Base-by-base conservation (phyloP, 2,797 vertebrate genomes). In the Eulemur mongoz region DNA sequence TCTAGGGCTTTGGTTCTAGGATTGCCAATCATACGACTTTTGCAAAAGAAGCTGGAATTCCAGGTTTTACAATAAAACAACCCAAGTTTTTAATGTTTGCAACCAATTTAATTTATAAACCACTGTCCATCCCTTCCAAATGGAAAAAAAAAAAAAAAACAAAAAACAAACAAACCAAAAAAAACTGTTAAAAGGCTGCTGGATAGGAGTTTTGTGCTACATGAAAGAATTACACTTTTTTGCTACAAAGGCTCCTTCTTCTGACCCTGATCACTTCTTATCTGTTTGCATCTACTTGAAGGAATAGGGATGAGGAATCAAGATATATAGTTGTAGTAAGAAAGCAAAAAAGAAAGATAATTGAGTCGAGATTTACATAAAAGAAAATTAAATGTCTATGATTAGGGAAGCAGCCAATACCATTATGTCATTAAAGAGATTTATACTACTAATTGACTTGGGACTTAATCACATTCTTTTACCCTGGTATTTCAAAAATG, bases 61-160 rank as follows among this genome's bases (percentile, higher is more conserved):
- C 15, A 88, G 23, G 20, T 72, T 92, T 95, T 73, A 70, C 82
- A 96, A 15, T 54, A 87, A 84, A 90, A 88, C 30, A 13, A 93
- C 20, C 43, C 4, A 57, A 4, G 2, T 63, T 73, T 78, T 81
- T 79, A 88, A 81, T 14, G 7, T 81, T 91, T 87, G 17, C 40
- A 85, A 72, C 2, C 38, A 10, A 52, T 81, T 78, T 67, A 76
- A 91, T 5, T 54, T 89, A 69, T 73, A 88, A 81, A 45, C 10
- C 12, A 35, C 0, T 7, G 25, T 20, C 11, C 6, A n/a, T 12
- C 4, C 5, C 38, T 18, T 32, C 22, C 2, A 89, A 85, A 69
- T 57, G 20, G 40, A 40, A 89, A 52, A 48, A 23, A 40, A 89
- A 52, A 48, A 23, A n/a, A 22, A 14, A 85, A 70, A 9, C 3